Base-by-base conservation (phyloP, 2,888 invertebrate species). In the Conchocele bisecta region DNA sequence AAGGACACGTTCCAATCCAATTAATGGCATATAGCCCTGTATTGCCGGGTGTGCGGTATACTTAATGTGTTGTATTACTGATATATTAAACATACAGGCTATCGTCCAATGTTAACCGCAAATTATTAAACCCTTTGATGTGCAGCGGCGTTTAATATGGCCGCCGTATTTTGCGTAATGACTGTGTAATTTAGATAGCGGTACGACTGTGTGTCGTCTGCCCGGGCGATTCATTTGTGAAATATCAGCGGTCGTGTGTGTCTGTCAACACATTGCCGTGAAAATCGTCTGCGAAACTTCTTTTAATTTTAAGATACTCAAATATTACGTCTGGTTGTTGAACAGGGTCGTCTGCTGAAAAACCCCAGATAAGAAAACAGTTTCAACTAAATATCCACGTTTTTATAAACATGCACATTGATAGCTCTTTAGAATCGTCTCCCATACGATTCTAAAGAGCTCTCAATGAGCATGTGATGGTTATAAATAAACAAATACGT, bases 231-330 rank as follows among this genome's bases (percentile, higher is more conserved):
- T n/a, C 61, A 74, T 69, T 69, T 74, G 69, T 74, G 66, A 70
- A 66, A 41, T 77, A 64, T 74, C 74, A 68, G 67, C 74, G 70
- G 74, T 37, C 22, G 51, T 26, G 35, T 54, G 35, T 68, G 61
- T 61, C 61, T 72, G 72, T 69, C 69, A 57, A 46, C 35, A 39
- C 46, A 53, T 76, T 71, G 70, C 71, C 64, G 60, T 63, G 46
- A 54, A 42, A 50, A 35, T 33, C 29, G 76, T 73, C 76, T 76
- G 50, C 57, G 66, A 76, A 46, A 66, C 73, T 73, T 72, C 72
- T 68, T 69, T 73, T 65, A 51, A 60, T 31, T 56, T 57, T 68
- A 42, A 35, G 20, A 51, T 33, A 51, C 11, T 9, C 22, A 46
- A 46, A 46, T 46, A 46, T 24, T 9, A 26, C 46, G 46, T 46